phyloP scores from a whole-genome alignment of 2,113 vertebrate genomes.

The Erinaceus europaeus region DNA sequence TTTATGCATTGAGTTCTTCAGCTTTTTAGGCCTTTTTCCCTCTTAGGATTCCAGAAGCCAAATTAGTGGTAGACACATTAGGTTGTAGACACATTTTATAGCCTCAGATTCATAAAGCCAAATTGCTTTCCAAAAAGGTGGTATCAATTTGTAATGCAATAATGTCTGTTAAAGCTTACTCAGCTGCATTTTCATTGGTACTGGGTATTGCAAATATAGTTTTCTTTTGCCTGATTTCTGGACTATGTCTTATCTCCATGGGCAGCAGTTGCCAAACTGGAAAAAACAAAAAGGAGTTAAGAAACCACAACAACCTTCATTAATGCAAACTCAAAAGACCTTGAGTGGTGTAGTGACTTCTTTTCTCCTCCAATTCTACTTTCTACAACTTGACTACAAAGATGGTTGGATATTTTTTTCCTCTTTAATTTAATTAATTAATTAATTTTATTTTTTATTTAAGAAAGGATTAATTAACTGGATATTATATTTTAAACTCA shows the following conservation, averaged over 20 bases:
- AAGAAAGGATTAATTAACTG: too few relatives aligned
- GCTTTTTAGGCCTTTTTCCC: background rate
- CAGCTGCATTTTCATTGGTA: background rate
- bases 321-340: background rate
- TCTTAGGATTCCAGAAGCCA: constrained; percentile 29
- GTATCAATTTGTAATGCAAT: background rate
- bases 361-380: background rate
- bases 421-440: background rate
- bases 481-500: too few relatives aligned
- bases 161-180: background rate
- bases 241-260: background rate
- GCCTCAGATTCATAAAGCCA: background rate
- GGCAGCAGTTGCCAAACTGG: background rate
- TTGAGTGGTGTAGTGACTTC: background rate
- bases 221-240: constrained; percentile 20
- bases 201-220: background rate
- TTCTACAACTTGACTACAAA: background rate
- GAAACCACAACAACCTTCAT: constrained; percentile 18
- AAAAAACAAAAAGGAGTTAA: constrained; percentile 24
- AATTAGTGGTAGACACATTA: constrained; percentile 36
- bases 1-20: constrained; percentile 17
- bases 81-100: background rate
- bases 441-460: too few relatives aligned
- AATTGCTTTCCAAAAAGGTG: constrained; percentile 15
- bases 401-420: background rate